Percentiles rank a stretch among this genome's conserved stretches.
phyloP scores from a whole-genome alignment of 2,797 vertebrate species.

The Danio choprae region DNA sequence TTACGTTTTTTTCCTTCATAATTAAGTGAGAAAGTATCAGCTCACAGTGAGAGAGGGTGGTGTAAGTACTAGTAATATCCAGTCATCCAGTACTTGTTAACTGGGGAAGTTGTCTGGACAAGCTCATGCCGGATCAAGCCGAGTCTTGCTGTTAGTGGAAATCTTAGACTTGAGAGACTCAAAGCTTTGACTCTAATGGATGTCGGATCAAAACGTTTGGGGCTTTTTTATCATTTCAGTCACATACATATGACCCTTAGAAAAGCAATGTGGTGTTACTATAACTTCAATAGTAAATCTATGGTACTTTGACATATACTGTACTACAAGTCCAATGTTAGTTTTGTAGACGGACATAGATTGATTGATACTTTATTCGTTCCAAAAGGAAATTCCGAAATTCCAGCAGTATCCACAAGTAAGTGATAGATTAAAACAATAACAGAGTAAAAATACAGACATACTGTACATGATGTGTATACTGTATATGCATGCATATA shows the following conservation, averaged over 20 bases:
- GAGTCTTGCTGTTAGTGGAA: constrained; percentile 50
- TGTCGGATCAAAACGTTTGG: not conserved
- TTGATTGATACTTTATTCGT: no score
- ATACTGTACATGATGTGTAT: no score
- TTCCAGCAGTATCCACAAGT: no score
- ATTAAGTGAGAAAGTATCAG: not conserved
- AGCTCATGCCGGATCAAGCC: constrained; percentile 49
- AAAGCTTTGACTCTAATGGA: not conserved
- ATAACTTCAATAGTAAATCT: not conserved
- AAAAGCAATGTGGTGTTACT: not conserved
- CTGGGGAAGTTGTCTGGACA: constrained; percentile 47
- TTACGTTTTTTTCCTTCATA: not conserved
- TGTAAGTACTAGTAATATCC: not conserved
- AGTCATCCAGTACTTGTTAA: not conserved
- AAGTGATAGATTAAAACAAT: no score
- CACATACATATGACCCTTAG: no score
- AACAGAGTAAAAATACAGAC: no score
- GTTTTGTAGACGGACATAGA: no score
- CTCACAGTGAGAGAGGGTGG: not conserved
- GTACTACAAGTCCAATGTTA: not conserved
- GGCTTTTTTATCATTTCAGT: not conserved
- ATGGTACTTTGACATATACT: not conserved
- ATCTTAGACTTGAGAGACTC: not conserved
- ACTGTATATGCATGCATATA: no score
- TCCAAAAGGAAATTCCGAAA: no score